phyloP scores from a whole-genome alignment of 2,888 invertebrate species.

The Leptura quadrifasciata region DNA sequence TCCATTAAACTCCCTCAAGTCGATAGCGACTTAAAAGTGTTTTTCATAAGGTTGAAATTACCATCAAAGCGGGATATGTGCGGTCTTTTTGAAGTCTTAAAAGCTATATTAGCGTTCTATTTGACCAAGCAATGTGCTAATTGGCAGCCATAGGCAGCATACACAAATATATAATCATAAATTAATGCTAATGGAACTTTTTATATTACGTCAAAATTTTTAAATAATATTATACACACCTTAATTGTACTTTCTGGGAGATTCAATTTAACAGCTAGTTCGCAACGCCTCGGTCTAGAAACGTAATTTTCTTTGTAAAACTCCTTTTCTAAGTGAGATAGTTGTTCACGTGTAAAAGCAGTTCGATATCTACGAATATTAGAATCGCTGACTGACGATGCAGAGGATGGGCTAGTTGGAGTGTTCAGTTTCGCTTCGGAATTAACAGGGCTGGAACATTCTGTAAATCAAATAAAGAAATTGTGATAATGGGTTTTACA shows the following conservation, averaged over 20 bases:
- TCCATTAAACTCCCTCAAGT: constrained; percentile 70
- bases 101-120: constrained; percentile 71
- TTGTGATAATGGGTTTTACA: not conserved
- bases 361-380: constrained; percentile 94
- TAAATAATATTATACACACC: constrained; percentile 75
- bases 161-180: constrained; percentile 52
- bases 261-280: constrained; percentile 93
- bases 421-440: constrained; percentile 60
- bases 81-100: constrained; percentile 65
- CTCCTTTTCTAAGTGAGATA: constrained; percentile 94
- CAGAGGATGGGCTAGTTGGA: constrained; percentile 56
- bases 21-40: constrained; percentile 47
- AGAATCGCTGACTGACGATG: constrained; percentile 75
- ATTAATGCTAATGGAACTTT: constrained; percentile 55
- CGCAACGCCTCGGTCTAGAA: constrained; percentile 94
- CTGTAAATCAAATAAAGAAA: constrained; percentile 65
- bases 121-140: constrained; percentile 70
- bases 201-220: constrained; percentile 28
- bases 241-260: constrained; percentile 98
- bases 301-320: constrained; percentile 98
- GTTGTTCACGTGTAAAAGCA: constrained; percentile 96
- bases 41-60: constrained; percentile 63
- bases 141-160: constrained; percentile 56
- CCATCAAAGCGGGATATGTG: constrained; percentile 52
- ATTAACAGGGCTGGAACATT: constrained; percentile 73